Evolutionary conservation across 1,140 invertebrate species (phyloP).

Genomic region (Zophobas morio): DNA sequence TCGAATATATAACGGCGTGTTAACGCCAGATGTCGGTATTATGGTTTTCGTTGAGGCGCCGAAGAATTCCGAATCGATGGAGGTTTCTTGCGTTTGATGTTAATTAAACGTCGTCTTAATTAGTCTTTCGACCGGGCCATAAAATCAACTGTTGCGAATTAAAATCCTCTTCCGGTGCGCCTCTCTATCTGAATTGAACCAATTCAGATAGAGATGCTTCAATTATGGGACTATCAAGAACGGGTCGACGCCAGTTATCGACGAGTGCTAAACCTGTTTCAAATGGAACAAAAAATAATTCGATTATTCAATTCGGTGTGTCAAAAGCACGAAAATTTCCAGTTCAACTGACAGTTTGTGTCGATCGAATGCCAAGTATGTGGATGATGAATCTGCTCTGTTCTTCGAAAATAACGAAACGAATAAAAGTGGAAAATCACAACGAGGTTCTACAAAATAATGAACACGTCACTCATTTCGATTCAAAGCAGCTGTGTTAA

Average conservation of each 20-base stretch:
- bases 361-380: constrained; percentile 3
- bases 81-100: constrained; percentile 32
- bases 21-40: constrained; percentile 47
- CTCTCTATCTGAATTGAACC: constrained; percentile 17
- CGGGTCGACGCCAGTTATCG: constrained; percentile 3
- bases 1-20: constrained; percentile 45
- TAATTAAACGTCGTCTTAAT: constrained; percentile 41
- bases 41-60: constrained; percentile 3
- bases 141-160: constrained; percentile 35
- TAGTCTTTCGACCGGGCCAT: constrained; percentile 17
- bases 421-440: constrained; percentile 26
- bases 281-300: constrained; percentile 38
- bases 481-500: not conserved
- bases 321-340: constrained; percentile 15
- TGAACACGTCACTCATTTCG: constrained; percentile 16
- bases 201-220: not conserved
- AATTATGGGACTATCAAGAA: constrained; percentile 26
- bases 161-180: constrained; percentile 24
- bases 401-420: constrained; percentile 1
- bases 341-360: not conserved
- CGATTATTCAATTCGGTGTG: constrained; percentile 17
- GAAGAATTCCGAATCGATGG: constrained; percentile 33
- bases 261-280: constrained; percentile 25
- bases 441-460: constrained; percentile 23
- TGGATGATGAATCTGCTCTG: not conserved